Conservation (phyloP, 2,113 vertebrate species). For the Brienomyrus longianalis region DNA sequence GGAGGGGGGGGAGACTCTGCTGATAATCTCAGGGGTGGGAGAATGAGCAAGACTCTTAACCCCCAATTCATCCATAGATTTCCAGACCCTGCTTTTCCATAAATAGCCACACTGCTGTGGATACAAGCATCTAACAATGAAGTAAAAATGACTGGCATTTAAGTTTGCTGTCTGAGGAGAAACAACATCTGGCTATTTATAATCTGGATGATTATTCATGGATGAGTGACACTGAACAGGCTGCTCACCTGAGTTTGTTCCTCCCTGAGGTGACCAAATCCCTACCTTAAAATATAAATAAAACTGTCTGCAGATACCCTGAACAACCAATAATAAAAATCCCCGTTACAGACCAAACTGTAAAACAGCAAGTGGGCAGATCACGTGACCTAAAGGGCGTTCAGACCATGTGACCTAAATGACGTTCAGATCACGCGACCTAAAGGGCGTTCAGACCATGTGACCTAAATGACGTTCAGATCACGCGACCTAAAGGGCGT, state of each 20-base stretch:
- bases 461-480: not conserved
- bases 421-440: no score
- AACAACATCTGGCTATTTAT: not conserved
- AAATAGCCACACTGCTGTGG: not conserved
- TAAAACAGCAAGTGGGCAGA: not conserved
- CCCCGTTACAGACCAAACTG: not conserved
- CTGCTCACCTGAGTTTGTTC: not conserved
- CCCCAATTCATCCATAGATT: not conserved
- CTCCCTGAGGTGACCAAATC: not conserved
- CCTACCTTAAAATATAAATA: not conserved
- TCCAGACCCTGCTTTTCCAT: not conserved
- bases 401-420: no score
- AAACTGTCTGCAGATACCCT: not conserved
- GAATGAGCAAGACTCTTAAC: not conserved
- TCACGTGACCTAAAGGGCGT: not conserved
- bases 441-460: not conserved
- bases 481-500: not conserved
- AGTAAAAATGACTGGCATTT: not conserved
- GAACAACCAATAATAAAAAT: not conserved
- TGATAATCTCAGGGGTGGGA: not conserved
- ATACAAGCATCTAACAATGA: not conserved
- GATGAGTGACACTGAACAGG: not conserved
- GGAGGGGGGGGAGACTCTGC: no score
- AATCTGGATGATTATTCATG: not conserved
- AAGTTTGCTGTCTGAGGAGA: not conserved